Evolutionary conservation across 2,113 vertebrate genomes (phyloP).

Genomic region (Tringa solitaria): DNA sequence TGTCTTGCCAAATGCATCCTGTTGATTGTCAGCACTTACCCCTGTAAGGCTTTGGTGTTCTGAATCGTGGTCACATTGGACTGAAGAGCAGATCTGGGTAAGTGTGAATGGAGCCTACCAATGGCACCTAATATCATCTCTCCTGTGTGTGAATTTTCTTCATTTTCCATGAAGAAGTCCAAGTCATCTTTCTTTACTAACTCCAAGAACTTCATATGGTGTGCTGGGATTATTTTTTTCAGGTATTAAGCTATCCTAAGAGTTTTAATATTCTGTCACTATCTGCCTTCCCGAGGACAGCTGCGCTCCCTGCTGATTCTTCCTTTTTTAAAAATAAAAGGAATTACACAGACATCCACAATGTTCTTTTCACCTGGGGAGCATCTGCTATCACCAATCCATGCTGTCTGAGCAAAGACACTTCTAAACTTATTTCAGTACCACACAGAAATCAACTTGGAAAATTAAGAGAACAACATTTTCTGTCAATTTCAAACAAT

Average conservation of each 20-base stretch:
- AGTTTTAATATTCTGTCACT: background rate
- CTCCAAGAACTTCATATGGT: background rate
- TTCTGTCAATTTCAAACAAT: background rate
- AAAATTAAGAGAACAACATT: background rate
- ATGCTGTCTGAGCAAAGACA: background rate
- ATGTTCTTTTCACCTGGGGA: background rate
- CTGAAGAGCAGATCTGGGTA: background rate
- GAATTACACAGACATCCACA: background rate
- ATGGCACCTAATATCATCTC: background rate
- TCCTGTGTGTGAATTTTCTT: background rate
- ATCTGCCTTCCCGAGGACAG: background rate
- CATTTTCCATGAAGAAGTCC: background rate
- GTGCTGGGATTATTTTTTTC: background rate
- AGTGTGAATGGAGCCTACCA: background rate
- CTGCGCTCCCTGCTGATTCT: background rate
- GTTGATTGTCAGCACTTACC: background rate
- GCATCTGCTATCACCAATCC: background rate
- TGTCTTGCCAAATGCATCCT: background rate
- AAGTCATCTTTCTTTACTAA: background rate
- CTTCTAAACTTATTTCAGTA: background rate
- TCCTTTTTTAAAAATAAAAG: constrained; percentile 4
- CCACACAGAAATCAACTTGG: background rate
- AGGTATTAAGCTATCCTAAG: background rate
- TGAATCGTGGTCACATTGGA: background rate
- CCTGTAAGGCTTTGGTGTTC: background rate